Conservation (phyloP, 1,140 invertebrate species). For the Drosophila pachea region DNA sequence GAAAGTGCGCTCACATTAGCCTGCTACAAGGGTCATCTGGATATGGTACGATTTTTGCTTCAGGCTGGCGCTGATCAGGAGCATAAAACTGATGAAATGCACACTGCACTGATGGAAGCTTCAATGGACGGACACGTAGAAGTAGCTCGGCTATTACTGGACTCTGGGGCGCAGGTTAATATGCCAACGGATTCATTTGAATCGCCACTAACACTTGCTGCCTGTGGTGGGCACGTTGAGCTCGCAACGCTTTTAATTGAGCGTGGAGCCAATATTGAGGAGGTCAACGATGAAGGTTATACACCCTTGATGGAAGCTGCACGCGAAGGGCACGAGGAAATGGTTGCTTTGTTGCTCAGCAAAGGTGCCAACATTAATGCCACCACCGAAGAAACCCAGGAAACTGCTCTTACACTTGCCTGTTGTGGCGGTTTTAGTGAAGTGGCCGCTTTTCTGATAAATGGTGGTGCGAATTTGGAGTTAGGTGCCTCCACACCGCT, state of each 20-base stretch:
- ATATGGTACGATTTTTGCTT: constrained; percentile 97
- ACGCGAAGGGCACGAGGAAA: constrained; percentile 98
- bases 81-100: constrained; percentile 99
- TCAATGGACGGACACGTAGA: constrained; percentile 99
- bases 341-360: constrained; percentile 95
- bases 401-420: constrained; percentile 97
- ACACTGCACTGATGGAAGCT: constrained; percentile 99
- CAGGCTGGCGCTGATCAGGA: constrained; percentile 97
- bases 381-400: constrained; percentile 98
- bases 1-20: constrained; percentile 96
- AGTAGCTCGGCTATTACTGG: constrained; percentile 93
- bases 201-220: constrained; percentile 97
- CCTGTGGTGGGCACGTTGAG: constrained; percentile 98
- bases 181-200: constrained; percentile 99
- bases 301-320: constrained; percentile 99
- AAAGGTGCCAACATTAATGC: constrained; percentile 98
- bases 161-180: constrained; percentile 98
- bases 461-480: constrained; percentile 96
- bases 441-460: constrained; percentile 97
- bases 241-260: constrained; percentile 96
- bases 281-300: constrained; percentile 99
- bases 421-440: constrained; percentile 98
- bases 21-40: constrained; percentile 98
- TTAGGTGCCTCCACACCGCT: constrained; percentile 97
- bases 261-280: constrained; percentile 98